Evolutionary conservation across 2,797 vertebrate genomes (phyloP).

Genomic region (Sebastes dallii): DNA sequence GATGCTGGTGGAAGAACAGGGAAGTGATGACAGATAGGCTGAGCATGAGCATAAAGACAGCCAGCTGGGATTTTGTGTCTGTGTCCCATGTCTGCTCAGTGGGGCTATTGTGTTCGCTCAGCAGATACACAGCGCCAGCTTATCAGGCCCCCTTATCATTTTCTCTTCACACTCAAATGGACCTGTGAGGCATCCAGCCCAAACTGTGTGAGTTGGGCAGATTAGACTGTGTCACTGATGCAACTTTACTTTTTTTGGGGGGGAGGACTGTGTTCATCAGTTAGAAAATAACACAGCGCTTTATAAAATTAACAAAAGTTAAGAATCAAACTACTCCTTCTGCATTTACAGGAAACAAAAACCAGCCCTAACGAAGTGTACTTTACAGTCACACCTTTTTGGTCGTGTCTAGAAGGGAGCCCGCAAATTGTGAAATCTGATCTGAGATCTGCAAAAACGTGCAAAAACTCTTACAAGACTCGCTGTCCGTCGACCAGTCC

Average conservation of each 20-base stretch:
- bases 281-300: not conserved
- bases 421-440: too few species aligned
- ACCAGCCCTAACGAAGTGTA: not conserved
- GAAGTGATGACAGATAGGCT: slow-evolving; percentile 76
- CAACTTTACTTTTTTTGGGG: not conserved
- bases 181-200: slow-evolving; percentile 60
- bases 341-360: not conserved
- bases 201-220: slow-evolving; percentile 39
- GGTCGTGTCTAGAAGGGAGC: too few species aligned
- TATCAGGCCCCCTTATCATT: slow-evolving; percentile 72
- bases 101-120: slow-evolving; percentile 72
- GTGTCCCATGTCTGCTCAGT: slow-evolving; percentile 64
- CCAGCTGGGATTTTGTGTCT: slow-evolving; percentile 60
- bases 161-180: slow-evolving; percentile 72
- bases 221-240: slow-evolving; percentile 40
- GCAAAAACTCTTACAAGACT: too few species aligned
- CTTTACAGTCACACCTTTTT: not conserved
- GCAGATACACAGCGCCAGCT: slow-evolving; percentile 62
- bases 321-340: not conserved
- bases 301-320: not conserved
- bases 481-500: too few species aligned
- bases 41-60: slow-evolving; percentile 55
- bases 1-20: slow-evolving; percentile 65
- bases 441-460: too few species aligned
- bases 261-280: not conserved